A percentile compares a stretch with the other conserved stretches of the same genome.
Evolutionary conservation across 2,797 vertebrate genomes (phyloP).

Genomic region (Cyprinella venusta): DNA sequence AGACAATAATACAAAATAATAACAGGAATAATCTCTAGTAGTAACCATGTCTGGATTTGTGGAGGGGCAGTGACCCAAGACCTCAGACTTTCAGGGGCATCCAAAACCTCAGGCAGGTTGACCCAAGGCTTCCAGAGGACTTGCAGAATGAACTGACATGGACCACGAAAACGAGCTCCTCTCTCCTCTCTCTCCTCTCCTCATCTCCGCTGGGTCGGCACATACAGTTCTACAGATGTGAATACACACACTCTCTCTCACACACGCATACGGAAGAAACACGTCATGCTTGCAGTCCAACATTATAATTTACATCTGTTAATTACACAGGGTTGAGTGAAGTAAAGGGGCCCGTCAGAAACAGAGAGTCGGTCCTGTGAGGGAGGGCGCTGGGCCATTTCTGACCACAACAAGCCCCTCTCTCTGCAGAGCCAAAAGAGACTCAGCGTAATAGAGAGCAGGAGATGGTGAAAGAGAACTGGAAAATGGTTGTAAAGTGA

Average conservation of each 20-base stretch:
- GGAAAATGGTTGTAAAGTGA: constrained; percentile 5
- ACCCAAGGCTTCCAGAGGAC: background rate
- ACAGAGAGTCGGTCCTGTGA: background rate
- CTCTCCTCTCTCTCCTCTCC: background rate
- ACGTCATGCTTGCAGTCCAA: constrained; percentile 67
- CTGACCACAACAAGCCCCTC: constrained; percentile 32
- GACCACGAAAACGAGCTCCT: background rate
- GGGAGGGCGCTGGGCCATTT: constrained; percentile 7
- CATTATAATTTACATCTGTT: constrained; percentile 78
- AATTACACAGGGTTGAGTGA: constrained; percentile 73
- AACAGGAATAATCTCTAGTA: background rate
- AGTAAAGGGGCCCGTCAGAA: constrained; percentile 45
- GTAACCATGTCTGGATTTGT: constrained; percentile 5
- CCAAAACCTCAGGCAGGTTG: background rate
- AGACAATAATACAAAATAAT: no score
- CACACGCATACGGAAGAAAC: constrained; percentile 60
- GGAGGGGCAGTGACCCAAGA: background rate
- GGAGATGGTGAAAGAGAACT: constrained; percentile 20
- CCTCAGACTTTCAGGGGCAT: background rate
- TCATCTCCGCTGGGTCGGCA: constrained; percentile 22
- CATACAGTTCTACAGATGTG: constrained; percentile 34
- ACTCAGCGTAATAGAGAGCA: constrained; percentile 1
- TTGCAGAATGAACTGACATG: background rate
- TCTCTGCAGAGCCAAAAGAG: constrained; percentile 9
- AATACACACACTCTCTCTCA: no score